Evolutionary conservation across 92 coral and sea anemone genomes (phyloP), one percentile per base, ranked within the genome.

Genomic region (Heliopora coerulea): DNA sequence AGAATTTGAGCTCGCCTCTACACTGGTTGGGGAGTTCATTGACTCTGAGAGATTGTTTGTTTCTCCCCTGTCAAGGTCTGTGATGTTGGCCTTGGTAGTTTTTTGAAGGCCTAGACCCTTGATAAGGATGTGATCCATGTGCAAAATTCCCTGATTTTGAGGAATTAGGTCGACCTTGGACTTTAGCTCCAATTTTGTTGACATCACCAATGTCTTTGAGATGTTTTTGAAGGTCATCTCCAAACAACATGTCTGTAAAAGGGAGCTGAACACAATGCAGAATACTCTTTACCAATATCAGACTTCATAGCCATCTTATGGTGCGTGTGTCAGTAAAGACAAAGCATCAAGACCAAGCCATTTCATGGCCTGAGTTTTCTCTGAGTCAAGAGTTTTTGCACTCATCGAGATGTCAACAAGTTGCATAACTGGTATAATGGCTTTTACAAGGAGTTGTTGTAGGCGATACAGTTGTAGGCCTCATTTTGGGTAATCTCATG

Each of bases 191-290:
- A 7, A 80, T 84, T 78, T 88, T 88, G 57, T 84, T 80, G 26
- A 75, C 50, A 28, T 87, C 88, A 2, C 88, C 86, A 19, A 83
- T 83, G 34, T 80, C 88, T 31, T 83, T 86, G 0, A 87, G 72
- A 14, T 83, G 88, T 46, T 81, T 88, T 34, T 88, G 86, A 0
- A 84, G 46, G 28, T 81, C 91, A 78, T 84, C 91, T 7, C 86
- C 81, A 83, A 87, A 83, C 68, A 73, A 62, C 44, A 23, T 37
- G 29, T 87, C 91, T 5, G 76, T 69, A 24, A 69, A 28, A 3
- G 74, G 62, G 27, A 3, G 76, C 24, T 18, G 62, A 32, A 28
- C 62, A 69, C 17, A 69, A 52, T 3, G 76, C 48, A 0, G 62
- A 44, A 64, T 64, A 64, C 4, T 37, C 11, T 37, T 37, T 37